A percentile compares a stretch with the other conserved stretches of the same genome.
Conservation (phyloP, 2,113 vertebrate genomes). For the Corvus cornix region DNA sequence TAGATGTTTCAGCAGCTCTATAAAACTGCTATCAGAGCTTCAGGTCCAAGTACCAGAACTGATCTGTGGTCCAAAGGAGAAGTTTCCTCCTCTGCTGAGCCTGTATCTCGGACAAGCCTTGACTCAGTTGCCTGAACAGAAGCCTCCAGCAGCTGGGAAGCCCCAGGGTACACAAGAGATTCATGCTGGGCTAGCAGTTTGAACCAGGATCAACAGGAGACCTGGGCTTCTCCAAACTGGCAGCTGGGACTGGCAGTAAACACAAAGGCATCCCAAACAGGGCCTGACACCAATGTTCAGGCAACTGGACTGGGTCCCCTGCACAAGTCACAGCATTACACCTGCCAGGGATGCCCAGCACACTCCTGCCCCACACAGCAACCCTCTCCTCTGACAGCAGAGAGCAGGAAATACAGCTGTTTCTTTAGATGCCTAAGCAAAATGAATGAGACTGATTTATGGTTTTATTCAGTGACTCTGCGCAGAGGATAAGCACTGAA, state of each 20-base stretch:
- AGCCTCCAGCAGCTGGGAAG: not conserved
- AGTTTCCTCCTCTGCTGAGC: not conserved
- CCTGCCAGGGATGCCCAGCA: not conserved
- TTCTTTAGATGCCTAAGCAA: not conserved
- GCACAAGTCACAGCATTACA: not conserved
- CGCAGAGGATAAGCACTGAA: not conserved
- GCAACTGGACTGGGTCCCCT: not conserved
- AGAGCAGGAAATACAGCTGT: not conserved
- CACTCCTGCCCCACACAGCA: not conserved
- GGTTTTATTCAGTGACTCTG: not conserved
- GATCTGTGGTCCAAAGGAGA: not conserved
- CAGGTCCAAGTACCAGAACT: not conserved
- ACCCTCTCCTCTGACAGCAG: not conserved
- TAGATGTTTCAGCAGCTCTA: not conserved
- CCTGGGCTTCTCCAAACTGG: not conserved
- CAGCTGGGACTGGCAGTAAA: not conserved
- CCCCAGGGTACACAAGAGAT: not conserved
- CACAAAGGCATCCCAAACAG: not conserved
- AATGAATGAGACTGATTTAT: not conserved
- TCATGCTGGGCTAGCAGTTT: not conserved
- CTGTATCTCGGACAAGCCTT: not conserved
- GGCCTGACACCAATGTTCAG: not conserved
- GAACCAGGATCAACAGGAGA: not conserved
- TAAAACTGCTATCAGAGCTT: not conserved
- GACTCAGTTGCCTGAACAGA: not conserved